Percentiles rank a stretch among this genome's conserved stretches.
These are phyloP conservation scores for Drosophila neonasuta DNA, from an alignment of 2,888 invertebrate species.

Conservation along the genomic window DNA sequence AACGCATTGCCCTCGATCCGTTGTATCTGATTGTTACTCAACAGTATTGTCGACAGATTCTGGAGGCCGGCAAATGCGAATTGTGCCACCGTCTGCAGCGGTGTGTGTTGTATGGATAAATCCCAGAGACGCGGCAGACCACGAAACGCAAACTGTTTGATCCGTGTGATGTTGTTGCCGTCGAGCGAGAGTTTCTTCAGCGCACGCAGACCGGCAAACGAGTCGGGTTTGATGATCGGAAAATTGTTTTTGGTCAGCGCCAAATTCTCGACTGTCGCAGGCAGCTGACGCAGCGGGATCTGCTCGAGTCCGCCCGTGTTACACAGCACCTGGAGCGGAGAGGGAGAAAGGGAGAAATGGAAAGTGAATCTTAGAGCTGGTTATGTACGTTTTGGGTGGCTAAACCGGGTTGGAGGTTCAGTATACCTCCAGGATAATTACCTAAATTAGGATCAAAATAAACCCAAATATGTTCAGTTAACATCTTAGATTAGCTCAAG, in stretches of 20 bases:
- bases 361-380: not conserved
- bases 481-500: too few species aligned
- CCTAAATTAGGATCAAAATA: too few species aligned
- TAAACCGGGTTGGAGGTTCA: too few species aligned
- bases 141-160: constrained; percentile 93
- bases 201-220: constrained; percentile 90
- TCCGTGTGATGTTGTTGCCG: constrained; percentile 92
- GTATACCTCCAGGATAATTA: too few species aligned
- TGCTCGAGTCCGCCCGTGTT: constrained; percentile 92
- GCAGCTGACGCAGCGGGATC: constrained; percentile 89
- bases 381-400: too few species aligned
- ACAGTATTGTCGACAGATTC: constrained; percentile 88
- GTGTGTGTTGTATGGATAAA: constrained; percentile 93
- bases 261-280: constrained; percentile 90
- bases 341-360: not conserved
- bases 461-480: too few species aligned
- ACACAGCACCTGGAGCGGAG: constrained; percentile 88
- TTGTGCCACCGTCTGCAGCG: constrained; percentile 89
- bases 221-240: constrained; percentile 90
- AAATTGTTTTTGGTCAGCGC: constrained; percentile 93
- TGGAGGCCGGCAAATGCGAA: constrained; percentile 93
- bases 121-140: constrained; percentile 90
- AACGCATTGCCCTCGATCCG: constrained; percentile 91
- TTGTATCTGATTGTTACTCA: constrained; percentile 87
- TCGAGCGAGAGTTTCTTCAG: constrained; percentile 92